A percentile compares a stretch with the other conserved stretches of the same genome.
These are phyloP conservation scores for Holotrichia oblita DNA, from an alignment of 1,140 invertebrate genomes.

Conservation along the genomic window DNA sequence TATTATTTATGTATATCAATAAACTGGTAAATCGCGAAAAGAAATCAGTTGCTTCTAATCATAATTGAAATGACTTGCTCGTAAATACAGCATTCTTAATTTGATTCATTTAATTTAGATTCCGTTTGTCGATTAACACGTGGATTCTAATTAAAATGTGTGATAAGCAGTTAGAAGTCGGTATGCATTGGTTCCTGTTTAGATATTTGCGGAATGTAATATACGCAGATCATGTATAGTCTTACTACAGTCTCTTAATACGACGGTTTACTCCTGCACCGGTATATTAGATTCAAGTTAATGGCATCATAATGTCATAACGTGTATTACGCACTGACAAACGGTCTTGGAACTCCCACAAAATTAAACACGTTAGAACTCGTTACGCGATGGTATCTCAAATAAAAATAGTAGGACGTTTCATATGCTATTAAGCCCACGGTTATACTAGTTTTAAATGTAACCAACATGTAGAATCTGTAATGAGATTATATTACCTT, in stretches of 20 bases:
- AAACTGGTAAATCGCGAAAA: no score
- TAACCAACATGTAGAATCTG: neutral
- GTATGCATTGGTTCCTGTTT: neutral
- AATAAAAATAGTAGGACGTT: neutral
- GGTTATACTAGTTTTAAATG: neutral
- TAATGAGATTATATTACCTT: conserved; percentile 1
- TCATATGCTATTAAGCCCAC: neutral
- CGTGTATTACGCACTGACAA: conserved; percentile 12
- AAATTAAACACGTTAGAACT: neutral
- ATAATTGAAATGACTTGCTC: no score
- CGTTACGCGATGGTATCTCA: conserved; percentile 1
- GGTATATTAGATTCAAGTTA: conserved; percentile 17
- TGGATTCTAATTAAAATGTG: conserved; percentile 9
- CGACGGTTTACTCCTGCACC: neutral
- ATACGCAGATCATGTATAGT: neutral
- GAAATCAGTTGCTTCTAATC: no score
- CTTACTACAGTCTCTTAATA: neutral
- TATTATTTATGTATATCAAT: no score
- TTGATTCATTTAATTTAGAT: conserved; percentile 3
- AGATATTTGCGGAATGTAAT: conserved; percentile 5
- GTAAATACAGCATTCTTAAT: no score
- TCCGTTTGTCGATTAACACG: neutral
- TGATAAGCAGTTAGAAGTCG: neutral
- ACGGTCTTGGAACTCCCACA: conserved; percentile 19
- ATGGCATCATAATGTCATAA: neutral